Evolutionary conservation across 2,113 vertebrate species (phyloP).

Genomic region (Oophaga pumilio): DNA sequence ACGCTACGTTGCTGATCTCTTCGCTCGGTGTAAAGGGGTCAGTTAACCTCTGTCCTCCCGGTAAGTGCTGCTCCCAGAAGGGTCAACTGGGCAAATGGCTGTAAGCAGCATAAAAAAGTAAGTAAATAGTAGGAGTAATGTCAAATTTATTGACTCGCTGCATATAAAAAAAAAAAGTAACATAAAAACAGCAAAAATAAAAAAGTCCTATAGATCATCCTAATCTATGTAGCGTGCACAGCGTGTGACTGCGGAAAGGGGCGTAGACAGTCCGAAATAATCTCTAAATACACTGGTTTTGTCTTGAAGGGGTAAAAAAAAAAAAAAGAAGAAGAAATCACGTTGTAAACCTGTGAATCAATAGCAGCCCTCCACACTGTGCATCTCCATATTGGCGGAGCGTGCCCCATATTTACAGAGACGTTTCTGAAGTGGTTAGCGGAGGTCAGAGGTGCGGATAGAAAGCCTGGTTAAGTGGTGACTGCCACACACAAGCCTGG

Average conservation of each 20-base stretch:
- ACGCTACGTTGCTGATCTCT: too few species aligned
- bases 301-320: not conserved
- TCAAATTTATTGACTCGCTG: too few species aligned
- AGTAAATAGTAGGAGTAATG: too few species aligned
- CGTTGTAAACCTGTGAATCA: constrained; percentile 10
- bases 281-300: constrained; percentile 2
- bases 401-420: constrained; percentile 39
- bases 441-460: constrained; percentile 50
- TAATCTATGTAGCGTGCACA: not conserved
- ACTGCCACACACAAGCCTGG: constrained; percentile 25
- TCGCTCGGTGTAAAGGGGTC: too few species aligned
- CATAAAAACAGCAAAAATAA: not conserved
- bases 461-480: constrained; percentile 51
- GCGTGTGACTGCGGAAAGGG: not conserved
- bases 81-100: too few species aligned
- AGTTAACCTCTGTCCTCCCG: too few species aligned
- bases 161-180: too few species aligned
- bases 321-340: not conserved
- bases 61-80: too few species aligned
- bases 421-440: constrained; percentile 38
- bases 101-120: too few species aligned
- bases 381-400: constrained; percentile 22
- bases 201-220: too few species aligned
- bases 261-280: not conserved
- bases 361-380: constrained; percentile 29